Evolutionary conservation across 2,888 invertebrate species (phyloP).

Genomic region (Salticus scenicus): DNA sequence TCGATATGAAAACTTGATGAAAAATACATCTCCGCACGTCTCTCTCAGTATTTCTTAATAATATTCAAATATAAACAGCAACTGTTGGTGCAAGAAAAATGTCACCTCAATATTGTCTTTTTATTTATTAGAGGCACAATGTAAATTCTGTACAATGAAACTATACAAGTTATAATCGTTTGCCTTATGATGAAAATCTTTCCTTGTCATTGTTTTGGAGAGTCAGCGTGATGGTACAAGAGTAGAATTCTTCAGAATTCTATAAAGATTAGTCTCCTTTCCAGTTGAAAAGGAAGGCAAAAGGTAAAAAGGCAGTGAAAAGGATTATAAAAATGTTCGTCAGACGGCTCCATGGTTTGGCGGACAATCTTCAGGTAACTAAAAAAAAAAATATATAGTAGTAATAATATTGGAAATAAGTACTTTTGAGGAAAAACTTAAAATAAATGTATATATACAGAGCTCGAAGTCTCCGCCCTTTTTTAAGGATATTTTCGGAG

Average conservation of each 20-base stretch:
- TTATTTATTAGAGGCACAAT: constrained; percentile 11
- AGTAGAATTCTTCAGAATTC: neutral
- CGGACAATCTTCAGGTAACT: constrained; percentile 62
- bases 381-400: constrained; percentile 8
- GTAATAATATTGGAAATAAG: neutral
- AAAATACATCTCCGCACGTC: neutral
- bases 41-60: neutral
- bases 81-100: constrained; percentile 15
- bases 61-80: neutral
- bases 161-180: neutral
- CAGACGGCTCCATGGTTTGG: constrained; percentile 52
- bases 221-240: no score
- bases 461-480: no score
- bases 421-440: neutral
- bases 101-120: constrained; percentile 6
- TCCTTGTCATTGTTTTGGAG: neutral
- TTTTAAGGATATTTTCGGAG: no score
- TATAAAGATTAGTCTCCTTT: neutral
- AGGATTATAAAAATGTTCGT: constrained; percentile 28
- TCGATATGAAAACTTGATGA: constrained; percentile 9
- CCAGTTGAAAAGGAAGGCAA: constrained; percentile 1
- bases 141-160: constrained; percentile 9
- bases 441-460: neutral
- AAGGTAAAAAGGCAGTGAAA: constrained; percentile 13
- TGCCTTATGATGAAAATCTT: neutral